A percentile compares a stretch with the other conserved stretches of the same genome.
phyloP scores from a whole-genome alignment of 2,888 invertebrate genomes.

The Lutraria lutraria region DNA sequence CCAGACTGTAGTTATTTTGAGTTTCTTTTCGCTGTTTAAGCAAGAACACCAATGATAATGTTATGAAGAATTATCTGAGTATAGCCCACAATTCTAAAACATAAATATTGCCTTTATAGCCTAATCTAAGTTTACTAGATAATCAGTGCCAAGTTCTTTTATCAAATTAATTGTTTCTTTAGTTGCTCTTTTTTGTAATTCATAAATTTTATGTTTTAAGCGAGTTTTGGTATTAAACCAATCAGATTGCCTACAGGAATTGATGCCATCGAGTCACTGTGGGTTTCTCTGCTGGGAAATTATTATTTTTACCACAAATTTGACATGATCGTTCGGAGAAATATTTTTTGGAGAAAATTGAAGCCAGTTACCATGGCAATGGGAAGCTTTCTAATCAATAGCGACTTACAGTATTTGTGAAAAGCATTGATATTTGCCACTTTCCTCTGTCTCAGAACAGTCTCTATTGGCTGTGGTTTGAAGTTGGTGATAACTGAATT shows the following conservation, averaged over 20 bases:
- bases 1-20: too few relatives aligned
- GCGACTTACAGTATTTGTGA: conserved; percentile 58
- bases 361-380: conserved; percentile 71
- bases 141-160: too few relatives aligned
- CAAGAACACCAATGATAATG: too few relatives aligned
- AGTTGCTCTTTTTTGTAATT: neutral
- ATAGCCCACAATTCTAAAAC: too few relatives aligned
- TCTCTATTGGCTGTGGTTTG: conserved; percentile 28
- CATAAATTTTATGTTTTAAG: neutral
- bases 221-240: neutral
- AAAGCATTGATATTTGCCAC: conserved; percentile 63
- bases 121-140: too few relatives aligned
- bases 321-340: conserved; percentile 33
- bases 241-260: neutral
- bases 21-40: too few relatives aligned
- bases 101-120: too few relatives aligned
- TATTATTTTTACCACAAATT: conserved; percentile 35
- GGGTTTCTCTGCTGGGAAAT: conserved; percentile 20
- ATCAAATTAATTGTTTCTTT: too few relatives aligned
- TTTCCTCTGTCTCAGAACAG: neutral
- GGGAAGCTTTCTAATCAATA: conserved; percentile 69
- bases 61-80: too few relatives aligned
- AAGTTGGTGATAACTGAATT: conserved; percentile 38
- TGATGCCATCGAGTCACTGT: neutral
- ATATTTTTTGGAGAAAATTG: conserved; percentile 36